A percentile compares a stretch with the other conserved stretches of the same genome.
phyloP scores from a whole-genome alignment of 2,888 invertebrate species.

The Tetragonula carbonaria region DNA sequence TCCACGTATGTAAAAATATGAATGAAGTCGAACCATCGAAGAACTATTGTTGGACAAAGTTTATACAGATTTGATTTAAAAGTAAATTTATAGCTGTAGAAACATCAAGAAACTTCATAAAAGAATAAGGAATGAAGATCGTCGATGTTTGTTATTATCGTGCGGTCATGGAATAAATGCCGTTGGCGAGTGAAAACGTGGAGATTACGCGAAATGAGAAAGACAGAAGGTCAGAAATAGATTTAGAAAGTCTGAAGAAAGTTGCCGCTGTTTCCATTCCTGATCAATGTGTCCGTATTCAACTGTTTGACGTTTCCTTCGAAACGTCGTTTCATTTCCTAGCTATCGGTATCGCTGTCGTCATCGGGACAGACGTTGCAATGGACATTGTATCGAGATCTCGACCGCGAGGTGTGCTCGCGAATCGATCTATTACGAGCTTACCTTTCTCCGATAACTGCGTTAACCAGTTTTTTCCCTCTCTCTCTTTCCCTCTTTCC shows the following conservation, averaged over 20 bases:
- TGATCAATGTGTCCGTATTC: slow-evolving; percentile 60
- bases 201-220: slow-evolving; percentile 4
- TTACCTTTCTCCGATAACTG: slow-evolving; percentile 52
- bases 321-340: slow-evolving; percentile 70
- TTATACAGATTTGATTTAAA: background rate
- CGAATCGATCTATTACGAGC: slow-evolving; percentile 37
- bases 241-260: slow-evolving; percentile 42
- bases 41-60: background rate
- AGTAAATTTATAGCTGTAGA: background rate
- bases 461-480: slow-evolving; percentile 16
- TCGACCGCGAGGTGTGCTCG: slow-evolving; percentile 48
- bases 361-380: slow-evolving; percentile 63
- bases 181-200: background rate
- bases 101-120: background rate
- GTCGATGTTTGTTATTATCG: background rate
- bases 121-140: background rate
- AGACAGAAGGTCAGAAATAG: slow-evolving; percentile 23
- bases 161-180: background rate
- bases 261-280: slow-evolving; percentile 41
- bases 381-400: slow-evolving; percentile 68
- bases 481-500: background rate
- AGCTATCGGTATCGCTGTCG: slow-evolving; percentile 65
- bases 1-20: background rate
- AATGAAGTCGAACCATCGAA: background rate
- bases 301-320: slow-evolving; percentile 68